phyloP scores from a whole-genome alignment of 2,888 invertebrate genomes.

The Cerastoderma edule region DNA sequence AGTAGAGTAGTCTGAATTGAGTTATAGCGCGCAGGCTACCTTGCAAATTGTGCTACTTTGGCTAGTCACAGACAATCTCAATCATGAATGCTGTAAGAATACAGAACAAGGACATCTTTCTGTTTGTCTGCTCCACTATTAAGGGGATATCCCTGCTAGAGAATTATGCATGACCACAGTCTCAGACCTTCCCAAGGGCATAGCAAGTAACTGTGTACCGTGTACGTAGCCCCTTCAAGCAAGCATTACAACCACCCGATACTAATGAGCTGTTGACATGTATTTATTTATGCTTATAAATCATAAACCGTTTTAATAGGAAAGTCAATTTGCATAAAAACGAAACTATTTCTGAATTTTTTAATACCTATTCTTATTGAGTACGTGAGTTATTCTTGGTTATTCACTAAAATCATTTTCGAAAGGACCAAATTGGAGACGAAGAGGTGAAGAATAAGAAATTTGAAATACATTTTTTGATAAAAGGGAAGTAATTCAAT shows the following conservation, averaged over 20 bases:
- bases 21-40: constrained; percentile 46
- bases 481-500: too few species aligned
- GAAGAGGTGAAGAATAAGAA: too few species aligned
- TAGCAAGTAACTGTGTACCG: constrained; percentile 11
- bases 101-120: neutral
- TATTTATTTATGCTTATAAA: too few species aligned
- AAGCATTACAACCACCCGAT: constrained; percentile 49
- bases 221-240: constrained; percentile 42
- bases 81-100: neutral
- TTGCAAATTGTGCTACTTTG: constrained; percentile 35
- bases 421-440: too few species aligned
- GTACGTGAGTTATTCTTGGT: too few species aligned
- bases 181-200: constrained; percentile 55
- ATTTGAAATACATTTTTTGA: too few species aligned
- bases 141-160: constrained; percentile 39
- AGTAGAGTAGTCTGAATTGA: constrained; percentile 50
- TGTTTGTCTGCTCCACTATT: constrained; percentile 24
- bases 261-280: too few species aligned
- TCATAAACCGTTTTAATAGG: too few species aligned
- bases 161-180: constrained; percentile 29
- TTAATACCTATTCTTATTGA: too few species aligned
- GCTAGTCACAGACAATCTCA: constrained; percentile 15
- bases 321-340: too few species aligned
- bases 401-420: too few species aligned
- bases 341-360: too few species aligned